A percentile compares a stretch with the other conserved stretches of the same genome.
These are phyloP conservation scores for Corapipo altera DNA, from an alignment of 2,113 vertebrate species.

Conservation along the genomic window DNA sequence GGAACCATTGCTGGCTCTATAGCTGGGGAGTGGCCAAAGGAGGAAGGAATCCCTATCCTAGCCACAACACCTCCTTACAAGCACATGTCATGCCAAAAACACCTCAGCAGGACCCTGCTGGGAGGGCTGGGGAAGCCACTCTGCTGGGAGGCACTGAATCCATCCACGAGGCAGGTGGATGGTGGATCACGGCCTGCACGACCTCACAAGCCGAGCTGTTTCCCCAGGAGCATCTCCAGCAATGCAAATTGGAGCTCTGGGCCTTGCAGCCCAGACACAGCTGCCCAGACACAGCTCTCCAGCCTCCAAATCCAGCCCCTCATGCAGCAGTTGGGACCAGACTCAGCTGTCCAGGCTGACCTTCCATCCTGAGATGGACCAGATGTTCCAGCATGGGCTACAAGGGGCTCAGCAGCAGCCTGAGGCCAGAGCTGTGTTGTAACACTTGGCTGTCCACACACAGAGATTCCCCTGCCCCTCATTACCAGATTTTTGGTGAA, in stretches of 20 bases:
- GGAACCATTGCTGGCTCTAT: background rate
- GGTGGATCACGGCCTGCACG: fast-evolving
- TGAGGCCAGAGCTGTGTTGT: background rate
- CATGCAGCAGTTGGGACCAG: background rate
- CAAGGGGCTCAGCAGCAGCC: background rate
- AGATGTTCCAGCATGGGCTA: slow-evolving; percentile 27
- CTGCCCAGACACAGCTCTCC: background rate
- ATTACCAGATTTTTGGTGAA: background rate
- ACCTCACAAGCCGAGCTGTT: background rate
- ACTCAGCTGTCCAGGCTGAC: background rate
- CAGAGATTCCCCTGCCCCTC: slow-evolving; percentile 12
- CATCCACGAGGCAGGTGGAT: background rate
- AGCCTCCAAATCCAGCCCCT: background rate
- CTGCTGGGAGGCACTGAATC: background rate
- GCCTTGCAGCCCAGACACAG: background rate
- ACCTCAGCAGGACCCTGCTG: background rate
- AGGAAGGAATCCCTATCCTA: background rate
- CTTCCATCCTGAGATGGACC: background rate
- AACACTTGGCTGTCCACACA: background rate
- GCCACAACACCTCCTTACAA: background rate
- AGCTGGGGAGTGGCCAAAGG: background rate
- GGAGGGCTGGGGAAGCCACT: background rate
- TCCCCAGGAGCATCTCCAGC: background rate
- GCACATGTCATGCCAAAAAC: fast-evolving
- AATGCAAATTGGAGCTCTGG: fast-evolving